Evolutionary conservation across 2,797 vertebrate species (phyloP), one percentile per base, ranked within the genome.

Genomic region (Brachymystax lenok): DNA sequence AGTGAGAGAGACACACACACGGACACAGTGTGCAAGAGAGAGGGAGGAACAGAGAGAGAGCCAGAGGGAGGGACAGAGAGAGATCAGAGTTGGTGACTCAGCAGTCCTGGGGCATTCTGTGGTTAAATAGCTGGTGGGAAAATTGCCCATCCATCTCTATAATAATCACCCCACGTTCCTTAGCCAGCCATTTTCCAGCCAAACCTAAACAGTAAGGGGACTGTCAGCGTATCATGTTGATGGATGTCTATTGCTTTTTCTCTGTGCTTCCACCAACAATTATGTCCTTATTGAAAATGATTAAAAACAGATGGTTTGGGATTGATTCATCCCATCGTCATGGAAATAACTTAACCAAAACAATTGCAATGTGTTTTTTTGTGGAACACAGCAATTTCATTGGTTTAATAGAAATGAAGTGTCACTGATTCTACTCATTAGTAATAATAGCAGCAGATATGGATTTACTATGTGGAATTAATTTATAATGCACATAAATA

Each of bases 241-340:
- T 84, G 74, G 73, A 86, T 84, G 77, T 63, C 67, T 61, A 52
- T 24, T 46, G 69, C 79, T 79, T 82, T 40, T 40, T 74, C 75
- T 67, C 10, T 12, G 63, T 68, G 75, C 69, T 59, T 63, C 74
- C 77, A 72, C 77, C 35, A 74, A 64, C 64, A 75, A 82, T 83
- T 82, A 84, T 76, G 77, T 77, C 74, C 78, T 80, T 75, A 77
- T 75, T 79, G 74, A 82, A 77, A 84, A 79, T 79, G 68, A 80
- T 79, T 86, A 80, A 79, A 80, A 80, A 85, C 82, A 82, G 71
- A 80, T 80, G 82, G 78, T 16, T n/a, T 71, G 33, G 64, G 28
- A 76, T 73, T 82, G 70, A 85, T 79, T 83, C 52, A 79, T 85
- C 79, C 68, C 59, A 69, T 76, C 84, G 78, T 75, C 83, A 73